Percentiles rank a stretch among this genome's conserved stretches.
Evolutionary conservation across 2,888 invertebrate species (phyloP).

Genomic region (Lasioglossum pauxillum): DNA sequence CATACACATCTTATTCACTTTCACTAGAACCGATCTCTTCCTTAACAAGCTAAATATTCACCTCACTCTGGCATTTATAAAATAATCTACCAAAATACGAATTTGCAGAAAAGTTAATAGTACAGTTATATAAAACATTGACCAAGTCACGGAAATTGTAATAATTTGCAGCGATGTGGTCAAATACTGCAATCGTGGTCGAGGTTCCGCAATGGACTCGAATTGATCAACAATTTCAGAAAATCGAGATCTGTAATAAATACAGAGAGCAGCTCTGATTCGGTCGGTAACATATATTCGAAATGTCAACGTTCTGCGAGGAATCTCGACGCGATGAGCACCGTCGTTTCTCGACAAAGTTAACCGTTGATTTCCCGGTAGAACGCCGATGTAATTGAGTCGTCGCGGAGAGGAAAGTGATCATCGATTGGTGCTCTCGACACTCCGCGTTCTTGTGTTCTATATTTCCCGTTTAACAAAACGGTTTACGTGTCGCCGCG

Average conservation of each 20-base stretch:
- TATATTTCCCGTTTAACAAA: background rate
- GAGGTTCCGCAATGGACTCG: background rate
- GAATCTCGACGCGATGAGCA: background rate
- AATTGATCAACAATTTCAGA: slow-evolving; percentile 7
- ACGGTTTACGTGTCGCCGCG: slow-evolving; percentile 11
- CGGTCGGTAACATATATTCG: background rate
- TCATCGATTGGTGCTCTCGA: slow-evolving; percentile 29
- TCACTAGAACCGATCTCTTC: background rate
- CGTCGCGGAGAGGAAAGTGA: slow-evolving; percentile 32
- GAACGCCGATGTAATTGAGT: slow-evolving; percentile 49
- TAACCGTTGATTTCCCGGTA: slow-evolving; percentile 46
- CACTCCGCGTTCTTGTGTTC: slow-evolving; percentile 13
- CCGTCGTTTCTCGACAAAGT: slow-evolving; percentile 44
- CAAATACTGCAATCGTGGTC: no score
- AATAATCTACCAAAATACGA: background rate
- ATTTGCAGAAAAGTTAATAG: no score
- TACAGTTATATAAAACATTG: background rate
- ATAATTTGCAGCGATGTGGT: background rate
- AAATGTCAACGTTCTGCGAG: background rate
- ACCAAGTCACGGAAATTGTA: background rate
- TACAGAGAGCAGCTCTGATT: background rate
- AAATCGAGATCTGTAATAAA: background rate
- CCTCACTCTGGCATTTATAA: background rate
- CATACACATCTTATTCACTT: no score
- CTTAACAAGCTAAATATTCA: background rate